Conservation (phyloP, 2,888 invertebrate species). For the Drosophila meridionalis region DNA sequence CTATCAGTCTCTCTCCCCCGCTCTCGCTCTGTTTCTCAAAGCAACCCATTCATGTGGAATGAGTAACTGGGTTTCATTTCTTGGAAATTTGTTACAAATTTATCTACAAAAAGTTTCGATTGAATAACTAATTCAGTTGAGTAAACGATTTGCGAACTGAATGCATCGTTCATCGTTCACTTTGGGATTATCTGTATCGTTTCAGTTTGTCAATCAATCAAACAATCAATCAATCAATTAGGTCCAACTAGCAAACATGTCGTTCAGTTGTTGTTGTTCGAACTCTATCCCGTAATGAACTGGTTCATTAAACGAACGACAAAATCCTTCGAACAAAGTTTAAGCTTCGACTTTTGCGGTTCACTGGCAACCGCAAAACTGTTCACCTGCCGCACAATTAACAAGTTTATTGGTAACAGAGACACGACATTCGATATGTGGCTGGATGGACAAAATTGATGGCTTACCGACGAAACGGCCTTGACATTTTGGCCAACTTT, state of each 20-base stretch:
- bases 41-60: background rate
- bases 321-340: background rate
- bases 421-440: background rate
- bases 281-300: background rate
- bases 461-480: background rate
- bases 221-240: background rate
- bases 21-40: too few species aligned
- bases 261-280: background rate
- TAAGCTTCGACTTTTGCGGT: conserved; percentile 1
- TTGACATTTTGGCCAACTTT: conserved; percentile 5
- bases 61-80: background rate
- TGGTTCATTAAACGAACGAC: background rate
- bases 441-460: conserved; percentile 1
- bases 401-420: background rate
- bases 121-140: background rate
- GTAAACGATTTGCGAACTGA: background rate
- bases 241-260: background rate
- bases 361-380: background rate
- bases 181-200: background rate
- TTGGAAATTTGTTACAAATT: background rate
- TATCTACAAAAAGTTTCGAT: background rate
- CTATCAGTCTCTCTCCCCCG: too few species aligned
- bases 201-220: background rate
- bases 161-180: background rate
- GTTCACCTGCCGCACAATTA: conserved; percentile 3